Conservation (phyloP, 2,888 invertebrate genomes). For the Zonitis immaculata region DNA sequence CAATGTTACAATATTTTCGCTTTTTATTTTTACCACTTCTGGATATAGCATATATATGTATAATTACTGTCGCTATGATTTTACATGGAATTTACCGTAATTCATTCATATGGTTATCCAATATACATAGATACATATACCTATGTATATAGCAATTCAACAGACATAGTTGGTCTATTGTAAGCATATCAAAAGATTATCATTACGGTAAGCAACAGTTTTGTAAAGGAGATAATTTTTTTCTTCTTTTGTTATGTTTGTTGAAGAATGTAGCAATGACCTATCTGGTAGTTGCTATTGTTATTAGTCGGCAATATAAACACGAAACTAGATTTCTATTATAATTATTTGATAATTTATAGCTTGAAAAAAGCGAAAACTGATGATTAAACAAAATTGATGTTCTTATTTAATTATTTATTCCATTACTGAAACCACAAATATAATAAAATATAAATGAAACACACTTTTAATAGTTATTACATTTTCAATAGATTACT, state of each 20-base stretch:
- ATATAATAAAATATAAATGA: too few species aligned
- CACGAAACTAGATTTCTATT: too few species aligned
- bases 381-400: too few species aligned
- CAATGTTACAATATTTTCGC: neutral
- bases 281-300: neutral
- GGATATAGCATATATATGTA: too few species aligned
- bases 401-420: too few species aligned
- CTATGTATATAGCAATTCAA: neutral
- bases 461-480: too few species aligned
- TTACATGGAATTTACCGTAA: conserved; percentile 3
- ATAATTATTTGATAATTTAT: too few species aligned
- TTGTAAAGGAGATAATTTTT: too few species aligned
- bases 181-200: neutral
- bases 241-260: neutral
- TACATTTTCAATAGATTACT: too few species aligned
- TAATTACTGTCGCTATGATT: conserved; percentile 1
- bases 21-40: conserved; percentile 1
- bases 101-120: neutral
- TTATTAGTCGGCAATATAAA: too few species aligned
- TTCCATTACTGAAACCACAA: too few species aligned
- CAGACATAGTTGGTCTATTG: neutral
- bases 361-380: neutral
- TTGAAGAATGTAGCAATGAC: neutral
- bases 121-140: too few species aligned
- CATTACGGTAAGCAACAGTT: neutral